A percentile compares a stretch with the other conserved stretches of the same genome.
These are phyloP conservation scores for Neostethus bicornis DNA, from an alignment of 2,797 vertebrate genomes.

Conservation along the genomic window DNA sequence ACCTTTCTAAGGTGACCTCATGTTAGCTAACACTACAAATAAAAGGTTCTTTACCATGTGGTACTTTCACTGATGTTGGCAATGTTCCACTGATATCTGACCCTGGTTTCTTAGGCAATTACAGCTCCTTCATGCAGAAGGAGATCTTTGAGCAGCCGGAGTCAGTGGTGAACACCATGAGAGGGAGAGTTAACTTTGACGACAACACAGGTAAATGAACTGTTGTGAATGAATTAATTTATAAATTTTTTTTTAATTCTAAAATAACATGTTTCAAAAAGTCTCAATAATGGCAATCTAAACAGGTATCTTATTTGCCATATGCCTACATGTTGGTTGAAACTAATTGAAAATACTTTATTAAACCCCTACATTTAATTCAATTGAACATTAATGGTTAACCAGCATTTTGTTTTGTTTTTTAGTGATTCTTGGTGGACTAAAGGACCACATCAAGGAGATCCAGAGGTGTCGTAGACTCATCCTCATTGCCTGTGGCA, in stretches of 20 bases:
- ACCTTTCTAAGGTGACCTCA: constrained; percentile 10
- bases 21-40: constrained; percentile 39
- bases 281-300: too few species aligned
- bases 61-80: constrained; percentile 7
- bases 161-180: constrained; percentile 98
- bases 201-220: constrained; percentile 90
- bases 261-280: too few species aligned
- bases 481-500: constrained; percentile 97
- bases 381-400: too few species aligned
- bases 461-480: constrained; percentile 94
- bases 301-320: background rate
- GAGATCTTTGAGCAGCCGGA: constrained; percentile 99
- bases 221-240: too few species aligned
- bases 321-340: background rate
- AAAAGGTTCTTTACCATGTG: constrained; percentile 20
- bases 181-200: constrained; percentile 97
- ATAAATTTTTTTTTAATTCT: too few species aligned
- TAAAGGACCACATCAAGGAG: constrained; percentile 99
- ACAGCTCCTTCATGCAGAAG: constrained; percentile 99
- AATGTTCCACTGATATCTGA: constrained; percentile 39
- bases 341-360: too few species aligned
- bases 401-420: constrained; percentile 39
- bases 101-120: constrained; percentile 85
- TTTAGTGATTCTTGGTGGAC: constrained; percentile 91
- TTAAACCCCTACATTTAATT: too few species aligned